Percentiles rank a stretch among this genome's conserved stretches.
Conservation (phyloP, 2,113 vertebrate genomes). For the Ctenomys sociabilis region DNA sequence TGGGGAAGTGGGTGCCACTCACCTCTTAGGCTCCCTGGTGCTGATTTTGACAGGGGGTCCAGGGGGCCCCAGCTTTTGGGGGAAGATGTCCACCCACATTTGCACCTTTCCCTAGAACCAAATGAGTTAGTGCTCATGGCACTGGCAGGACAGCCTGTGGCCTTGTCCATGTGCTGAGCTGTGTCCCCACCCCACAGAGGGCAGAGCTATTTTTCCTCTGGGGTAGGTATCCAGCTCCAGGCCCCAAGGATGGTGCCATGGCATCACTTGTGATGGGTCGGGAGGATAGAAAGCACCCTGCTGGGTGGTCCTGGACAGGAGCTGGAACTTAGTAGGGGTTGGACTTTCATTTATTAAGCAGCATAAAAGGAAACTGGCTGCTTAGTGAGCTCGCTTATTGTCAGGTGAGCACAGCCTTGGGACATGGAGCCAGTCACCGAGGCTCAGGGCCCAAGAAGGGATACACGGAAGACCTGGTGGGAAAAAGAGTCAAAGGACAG, state of each 20-base stretch:
- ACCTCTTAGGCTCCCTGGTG: constrained; percentile 83
- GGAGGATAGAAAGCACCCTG: neutral
- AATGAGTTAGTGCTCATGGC: neutral
- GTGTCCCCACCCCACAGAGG: neutral
- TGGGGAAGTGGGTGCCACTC: constrained; percentile 39
- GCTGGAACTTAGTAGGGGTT: neutral
- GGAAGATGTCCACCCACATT: constrained; percentile 89
- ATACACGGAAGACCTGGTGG: neutral
- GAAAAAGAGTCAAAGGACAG: too few relatives aligned
- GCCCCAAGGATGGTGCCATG: neutral
- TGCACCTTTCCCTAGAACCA: constrained; percentile 86
- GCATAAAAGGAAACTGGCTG: neutral
- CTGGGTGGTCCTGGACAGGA: neutral
- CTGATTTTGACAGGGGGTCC: constrained; percentile 82
- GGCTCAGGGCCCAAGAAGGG: neutral
- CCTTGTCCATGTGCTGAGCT: neutral
- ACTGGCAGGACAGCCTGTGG: neutral
- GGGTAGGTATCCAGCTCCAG: neutral
- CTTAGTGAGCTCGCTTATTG: neutral
- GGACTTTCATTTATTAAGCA: neutral
- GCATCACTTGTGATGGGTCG: neutral
- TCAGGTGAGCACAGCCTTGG: neutral
- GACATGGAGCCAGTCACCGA: neutral
- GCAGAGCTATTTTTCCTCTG: neutral
- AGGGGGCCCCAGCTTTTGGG: constrained; percentile 82